Base-by-base conservation (phyloP, 2,888 invertebrate species). In the Yponomeuta evonymella region DNA sequence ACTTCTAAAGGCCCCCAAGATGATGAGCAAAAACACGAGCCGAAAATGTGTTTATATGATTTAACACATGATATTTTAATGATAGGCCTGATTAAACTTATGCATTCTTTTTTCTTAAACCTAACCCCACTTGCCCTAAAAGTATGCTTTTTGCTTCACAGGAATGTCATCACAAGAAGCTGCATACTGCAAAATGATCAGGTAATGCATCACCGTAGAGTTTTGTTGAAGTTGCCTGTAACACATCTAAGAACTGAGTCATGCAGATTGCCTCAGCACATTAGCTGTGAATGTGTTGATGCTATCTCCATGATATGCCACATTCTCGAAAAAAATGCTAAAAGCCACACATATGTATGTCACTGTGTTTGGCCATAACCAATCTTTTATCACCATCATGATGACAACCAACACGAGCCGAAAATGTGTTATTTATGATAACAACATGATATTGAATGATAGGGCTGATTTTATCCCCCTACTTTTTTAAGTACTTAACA, bases 1-100 rank as follows among this genome's bases (percentile, higher is more conserved):
- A 8, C 1, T 8, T 8, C 6, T 43, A 43, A 43, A 43, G 43
- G 5, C 43, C 43, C 3, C 30, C 11, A 65, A 30, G 11, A 83
- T 90, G 90, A 90, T 89, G 89, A 87, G 75, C 87, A 78, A 73
- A 74, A 77, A 84, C 88, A 88, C 86, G 89, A 90, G 89, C 89
- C 89, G 81, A 88, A 51, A 85, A 88, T 79, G 88, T 88, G 88
- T 88, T 81, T 77, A 71, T 77, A 82, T 88, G 88, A 89, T 76
- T 71, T 75, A 85, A 83, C 85, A 84, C 83, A 73, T 86, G 86
- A 87, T 86, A 83, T 77, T 64, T 76, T 76, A 84, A 87, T 87
- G 87, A 87, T 87, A 87, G 87, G 87, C 71, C 87, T 87, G 87
- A 87, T 77, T 48, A 65, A 64, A 62, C 58, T 71, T 12, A 58